Evolutionary conservation across 2,888 invertebrate species (phyloP).

Genomic region (Caenorhabditis angaria): DNA sequence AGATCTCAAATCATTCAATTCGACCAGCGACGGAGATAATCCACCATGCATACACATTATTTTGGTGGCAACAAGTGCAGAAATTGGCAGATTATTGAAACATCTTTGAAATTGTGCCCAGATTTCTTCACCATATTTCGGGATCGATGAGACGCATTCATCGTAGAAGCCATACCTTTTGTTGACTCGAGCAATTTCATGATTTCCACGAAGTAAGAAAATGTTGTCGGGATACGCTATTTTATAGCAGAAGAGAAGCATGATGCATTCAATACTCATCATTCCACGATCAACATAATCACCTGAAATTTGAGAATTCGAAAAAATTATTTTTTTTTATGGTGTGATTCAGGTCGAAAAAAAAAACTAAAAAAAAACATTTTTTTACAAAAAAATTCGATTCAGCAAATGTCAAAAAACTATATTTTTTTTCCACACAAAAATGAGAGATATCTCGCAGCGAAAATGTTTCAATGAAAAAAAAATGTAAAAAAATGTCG

Average conservation of each 20-base stretch:
- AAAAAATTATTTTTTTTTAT: background rate
- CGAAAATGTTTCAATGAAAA: too few species aligned
- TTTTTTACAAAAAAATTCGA: background rate
- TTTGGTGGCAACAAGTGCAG: constrained; percentile 50
- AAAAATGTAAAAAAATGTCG: too few species aligned
- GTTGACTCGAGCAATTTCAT: constrained; percentile 60
- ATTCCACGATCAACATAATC: constrained; percentile 63
- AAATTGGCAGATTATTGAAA: constrained; percentile 58
- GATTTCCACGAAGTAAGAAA: constrained; percentile 58
- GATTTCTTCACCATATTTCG: constrained; percentile 29
- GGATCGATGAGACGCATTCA: constrained; percentile 41
- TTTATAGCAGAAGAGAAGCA: constrained; percentile 60
- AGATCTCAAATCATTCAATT: constrained; percentile 40
- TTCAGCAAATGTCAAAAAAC: too few species aligned
- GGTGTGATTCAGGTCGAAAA: background rate
- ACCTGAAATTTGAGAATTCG: constrained; percentile 17
- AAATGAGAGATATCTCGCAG: too few species aligned
- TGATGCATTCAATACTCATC: constrained; percentile 56
- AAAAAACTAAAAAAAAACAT: background rate
- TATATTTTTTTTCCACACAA: too few species aligned
- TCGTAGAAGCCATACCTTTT: constrained; percentile 59
- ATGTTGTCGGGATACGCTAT: constrained; percentile 51
- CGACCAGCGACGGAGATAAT: constrained; percentile 53
- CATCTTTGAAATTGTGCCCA: constrained; percentile 58
- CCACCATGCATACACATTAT: constrained; percentile 62